Evolutionary conservation across 2,797 vertebrate genomes (phyloP).

Genomic region (Calcarius lapponicus): DNA sequence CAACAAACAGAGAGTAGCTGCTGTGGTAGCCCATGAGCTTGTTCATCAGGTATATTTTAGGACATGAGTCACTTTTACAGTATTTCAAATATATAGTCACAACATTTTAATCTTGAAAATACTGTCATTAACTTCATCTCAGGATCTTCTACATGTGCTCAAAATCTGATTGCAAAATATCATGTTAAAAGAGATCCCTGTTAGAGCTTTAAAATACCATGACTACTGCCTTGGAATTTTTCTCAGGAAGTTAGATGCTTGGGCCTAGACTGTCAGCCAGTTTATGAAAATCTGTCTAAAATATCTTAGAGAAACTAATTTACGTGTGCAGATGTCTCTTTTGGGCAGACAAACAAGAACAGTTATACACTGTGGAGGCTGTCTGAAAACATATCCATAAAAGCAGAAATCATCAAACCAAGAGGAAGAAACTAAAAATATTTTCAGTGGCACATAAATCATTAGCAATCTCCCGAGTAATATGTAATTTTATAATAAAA

Average conservation of each 20-base stretch:
- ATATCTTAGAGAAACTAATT: constrained; percentile 8
- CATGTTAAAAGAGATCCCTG: not conserved
- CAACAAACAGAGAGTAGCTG: constrained; percentile 91
- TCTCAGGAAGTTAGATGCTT: not conserved
- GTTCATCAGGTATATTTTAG: constrained; percentile 89
- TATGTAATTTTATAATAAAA: constrained; percentile 32
- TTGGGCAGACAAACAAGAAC: not conserved
- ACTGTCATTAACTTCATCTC: not conserved
- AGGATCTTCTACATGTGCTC: not conserved
- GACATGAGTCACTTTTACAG: not conserved
- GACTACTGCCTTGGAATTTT: not conserved
- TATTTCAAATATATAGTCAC: not conserved
- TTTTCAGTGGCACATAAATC: constrained; percentile 29
- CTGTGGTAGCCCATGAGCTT: constrained; percentile 91
- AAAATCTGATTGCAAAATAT: not conserved
- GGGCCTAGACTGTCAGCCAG: not conserved
- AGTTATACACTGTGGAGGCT: not conserved
- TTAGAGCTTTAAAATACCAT: not conserved
- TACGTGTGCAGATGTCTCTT: constrained; percentile 40
- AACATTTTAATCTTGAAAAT: not conserved
- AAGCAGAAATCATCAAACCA: constrained; percentile 27
- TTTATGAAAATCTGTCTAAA: not conserved
- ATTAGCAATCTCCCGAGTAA: not conserved
- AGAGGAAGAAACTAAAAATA: constrained; percentile 36
- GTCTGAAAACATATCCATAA: constrained; percentile 20